phyloP scores from a whole-genome alignment of 2,888 invertebrate genomes.

The Cheilosia impressa region DNA sequence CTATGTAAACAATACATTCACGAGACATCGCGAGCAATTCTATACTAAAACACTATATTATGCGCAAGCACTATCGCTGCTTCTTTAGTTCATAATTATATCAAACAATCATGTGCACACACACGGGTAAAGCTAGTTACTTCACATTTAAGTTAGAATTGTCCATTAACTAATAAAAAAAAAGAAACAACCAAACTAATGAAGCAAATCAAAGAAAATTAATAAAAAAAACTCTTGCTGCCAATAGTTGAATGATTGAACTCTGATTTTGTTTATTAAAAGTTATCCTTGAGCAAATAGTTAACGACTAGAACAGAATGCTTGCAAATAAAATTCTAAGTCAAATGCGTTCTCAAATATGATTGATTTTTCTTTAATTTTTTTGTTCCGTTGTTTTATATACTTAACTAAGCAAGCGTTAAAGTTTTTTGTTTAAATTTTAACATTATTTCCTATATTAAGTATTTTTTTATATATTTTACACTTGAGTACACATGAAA shows the following conservation, averaged over 20 bases:
- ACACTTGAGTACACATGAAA: slow-evolving; percentile 46
- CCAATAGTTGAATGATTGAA: slow-evolving; percentile 35
- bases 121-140: slow-evolving; percentile 39
- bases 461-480: not conserved
- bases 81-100: not conserved
- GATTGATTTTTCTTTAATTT: slow-evolving; percentile 26
- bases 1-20: slow-evolving; percentile 6
- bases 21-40: slow-evolving; percentile 29
- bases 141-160: slow-evolving; percentile 31
- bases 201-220: slow-evolving; percentile 59
- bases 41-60: not conserved
- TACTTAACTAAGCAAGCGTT: slow-evolving; percentile 49
- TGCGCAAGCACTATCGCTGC: slow-evolving; percentile 12
- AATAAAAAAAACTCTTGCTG: slow-evolving; percentile 14
- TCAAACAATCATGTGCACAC: slow-evolving; percentile 34
- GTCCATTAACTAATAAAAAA: slow-evolving; percentile 22
- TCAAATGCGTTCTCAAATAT: slow-evolving; percentile 73
- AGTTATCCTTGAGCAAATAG: slow-evolving; percentile 19
- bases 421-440: slow-evolving; percentile 11
- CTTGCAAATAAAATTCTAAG: slow-evolving; percentile 64
- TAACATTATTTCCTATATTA: slow-evolving; percentile 3
- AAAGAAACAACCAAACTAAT: slow-evolving; percentile 24
- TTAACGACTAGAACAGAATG: slow-evolving; percentile 56
- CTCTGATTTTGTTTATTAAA: slow-evolving; percentile 13
- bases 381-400: not conserved